phyloP scores from a whole-genome alignment of 53 echinoderm and acorn worm genomes.

The Patiria pectinifera region DNA sequence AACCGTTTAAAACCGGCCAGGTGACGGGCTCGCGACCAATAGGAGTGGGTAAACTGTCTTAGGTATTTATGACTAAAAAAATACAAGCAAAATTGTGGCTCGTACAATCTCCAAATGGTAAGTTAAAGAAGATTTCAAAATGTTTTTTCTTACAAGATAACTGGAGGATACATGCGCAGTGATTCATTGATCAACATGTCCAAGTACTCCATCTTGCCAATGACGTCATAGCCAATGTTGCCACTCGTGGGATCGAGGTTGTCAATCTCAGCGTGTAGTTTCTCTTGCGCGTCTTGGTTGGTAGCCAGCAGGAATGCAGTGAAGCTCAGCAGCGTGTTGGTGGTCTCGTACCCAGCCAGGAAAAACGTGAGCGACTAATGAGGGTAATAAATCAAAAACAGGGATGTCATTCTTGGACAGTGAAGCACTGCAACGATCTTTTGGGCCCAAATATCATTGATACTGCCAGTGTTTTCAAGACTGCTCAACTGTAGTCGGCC shows the following conservation, averaged over 20 bases:
- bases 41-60: no score
- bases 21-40: no score
- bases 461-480: no score
- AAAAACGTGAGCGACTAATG: conserved; percentile 40
- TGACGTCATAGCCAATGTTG: conserved; percentile 54
- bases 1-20: no score
- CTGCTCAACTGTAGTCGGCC: no score
- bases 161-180: conserved; percentile 77
- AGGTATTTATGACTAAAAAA: no score
- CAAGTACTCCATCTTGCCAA: conserved; percentile 77
- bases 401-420: no score
- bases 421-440: no score
- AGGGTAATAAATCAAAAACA: no score
- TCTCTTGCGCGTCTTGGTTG: conserved; percentile 72
- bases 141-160: conserved; percentile 42
- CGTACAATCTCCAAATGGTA: no score
- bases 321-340: conserved; percentile 64
- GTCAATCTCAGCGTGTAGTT: conserved; percentile 70
- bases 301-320: conserved; percentile 66
- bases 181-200: conserved; percentile 74
- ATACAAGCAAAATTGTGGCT: no score
- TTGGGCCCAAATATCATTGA: no score
- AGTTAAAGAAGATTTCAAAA: background rate
- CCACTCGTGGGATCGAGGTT: conserved; percentile 48
- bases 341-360: conserved; percentile 84